These are phyloP conservation scores for Rhagonycha lutea DNA, from an alignment of 2,888 invertebrate species.

Conservation along the genomic window DNA sequence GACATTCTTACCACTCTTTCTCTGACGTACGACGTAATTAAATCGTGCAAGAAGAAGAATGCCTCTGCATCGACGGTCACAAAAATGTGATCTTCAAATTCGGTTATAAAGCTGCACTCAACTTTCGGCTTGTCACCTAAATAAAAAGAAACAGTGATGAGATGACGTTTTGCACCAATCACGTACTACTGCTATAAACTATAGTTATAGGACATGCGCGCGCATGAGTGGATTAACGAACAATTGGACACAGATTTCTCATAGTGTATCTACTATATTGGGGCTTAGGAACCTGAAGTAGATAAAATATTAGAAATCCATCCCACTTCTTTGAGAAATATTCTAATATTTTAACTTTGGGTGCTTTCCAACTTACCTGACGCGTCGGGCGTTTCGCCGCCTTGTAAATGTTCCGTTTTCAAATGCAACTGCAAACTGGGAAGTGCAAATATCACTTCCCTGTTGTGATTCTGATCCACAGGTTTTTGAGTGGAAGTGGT, in stretches of 20 bases:
- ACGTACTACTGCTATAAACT: too few relatives aligned
- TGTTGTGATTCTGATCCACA: constrained; percentile 80
- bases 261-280: too few relatives aligned
- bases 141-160: neutral
- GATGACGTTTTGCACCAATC: neutral
- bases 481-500: constrained; percentile 61
- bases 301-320: too few relatives aligned
- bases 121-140: constrained; percentile 81
- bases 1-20: constrained; percentile 76
- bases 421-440: constrained; percentile 91
- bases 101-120: constrained; percentile 96
- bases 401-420: constrained; percentile 90
- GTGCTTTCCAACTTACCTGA: constrained; percentile 58
- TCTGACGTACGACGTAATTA: constrained; percentile 93
- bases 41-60: constrained; percentile 95
- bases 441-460: constrained; percentile 95
- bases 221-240: too few relatives aligned
- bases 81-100: constrained; percentile 98
- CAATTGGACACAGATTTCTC: too few relatives aligned
- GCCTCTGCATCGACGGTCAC: constrained; percentile 98
- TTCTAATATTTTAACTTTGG: neutral
- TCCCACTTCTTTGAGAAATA: too few relatives aligned
- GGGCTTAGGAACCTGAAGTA: too few relatives aligned
- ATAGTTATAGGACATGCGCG: too few relatives aligned
- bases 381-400: constrained; percentile 70